phyloP scores from a whole-genome alignment of 2,113 vertebrate genomes.

The Cheilinus undulatus region DNA sequence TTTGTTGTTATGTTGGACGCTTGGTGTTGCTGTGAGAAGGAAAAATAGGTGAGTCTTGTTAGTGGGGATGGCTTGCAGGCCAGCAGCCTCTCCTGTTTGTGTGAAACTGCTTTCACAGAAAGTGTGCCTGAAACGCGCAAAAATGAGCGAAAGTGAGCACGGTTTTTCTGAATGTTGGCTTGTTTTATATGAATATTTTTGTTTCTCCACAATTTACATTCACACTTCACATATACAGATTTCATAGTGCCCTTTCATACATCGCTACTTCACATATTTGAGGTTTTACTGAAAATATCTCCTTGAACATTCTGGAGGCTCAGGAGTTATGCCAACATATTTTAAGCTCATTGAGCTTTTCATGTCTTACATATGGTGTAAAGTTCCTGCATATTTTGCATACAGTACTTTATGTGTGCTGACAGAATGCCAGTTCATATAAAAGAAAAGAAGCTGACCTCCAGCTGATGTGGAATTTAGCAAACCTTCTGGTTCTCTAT shows the following conservation, averaged over 20 bases:
- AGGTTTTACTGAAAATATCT: background rate
- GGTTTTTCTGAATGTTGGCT: background rate
- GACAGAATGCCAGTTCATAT: background rate
- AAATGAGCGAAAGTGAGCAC: background rate
- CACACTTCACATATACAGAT: background rate
- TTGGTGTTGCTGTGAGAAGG: constrained; percentile 9
- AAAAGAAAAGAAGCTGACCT: background rate
- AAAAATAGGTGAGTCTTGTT: constrained; percentile 47
- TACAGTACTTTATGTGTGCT: background rate
- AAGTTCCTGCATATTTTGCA: constrained; percentile 1
- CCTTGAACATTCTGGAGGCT: background rate
- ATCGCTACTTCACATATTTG: background rate
- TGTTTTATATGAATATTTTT: background rate
- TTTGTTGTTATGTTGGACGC: constrained; percentile 54
- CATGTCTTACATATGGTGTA: background rate
- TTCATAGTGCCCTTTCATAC: background rate
- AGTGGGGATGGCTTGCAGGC: constrained; percentile 35
- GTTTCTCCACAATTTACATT: background rate
- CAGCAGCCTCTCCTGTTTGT: constrained; percentile 19
- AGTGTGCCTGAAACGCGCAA: background rate
- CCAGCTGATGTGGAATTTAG: background rate
- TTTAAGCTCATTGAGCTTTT: constrained; percentile 20
- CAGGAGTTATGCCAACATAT: background rate
- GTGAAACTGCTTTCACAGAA: constrained; percentile 21
- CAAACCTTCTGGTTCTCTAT: background rate